A percentile compares a stretch with the other conserved stretches of the same genome.
phyloP scores from a whole-genome alignment of 1,140 invertebrate species.

The Saccostrea cuccullata region DNA sequence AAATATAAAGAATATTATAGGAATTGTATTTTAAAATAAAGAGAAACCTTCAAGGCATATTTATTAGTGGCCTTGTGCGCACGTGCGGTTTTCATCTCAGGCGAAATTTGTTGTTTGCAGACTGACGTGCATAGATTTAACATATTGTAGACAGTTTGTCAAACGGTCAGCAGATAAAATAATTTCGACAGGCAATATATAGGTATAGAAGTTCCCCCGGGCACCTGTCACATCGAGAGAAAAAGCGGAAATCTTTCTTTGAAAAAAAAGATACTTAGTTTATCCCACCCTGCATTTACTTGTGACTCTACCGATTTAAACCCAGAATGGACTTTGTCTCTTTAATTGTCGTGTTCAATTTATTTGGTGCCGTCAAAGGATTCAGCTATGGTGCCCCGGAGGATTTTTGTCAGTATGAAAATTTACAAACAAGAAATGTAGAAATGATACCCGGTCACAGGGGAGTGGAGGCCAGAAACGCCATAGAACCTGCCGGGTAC shows the following conservation, averaged over 20 bases:
- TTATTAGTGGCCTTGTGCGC: background rate
- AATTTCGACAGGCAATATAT: constrained; percentile 23
- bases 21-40: background rate
- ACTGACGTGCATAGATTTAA: background rate
- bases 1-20: background rate
- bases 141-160: constrained; percentile 14
- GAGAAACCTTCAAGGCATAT: background rate
- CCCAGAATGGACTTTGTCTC: background rate
- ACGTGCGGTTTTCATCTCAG: background rate
- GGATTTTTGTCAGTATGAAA: constrained; percentile 40
- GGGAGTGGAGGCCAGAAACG: constrained; percentile 4
- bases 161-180: constrained; percentile 27
- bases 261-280: constrained; percentile 2
- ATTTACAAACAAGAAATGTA: constrained; percentile 38
- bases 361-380: background rate
- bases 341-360: background rate
- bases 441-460: constrained; percentile 43
- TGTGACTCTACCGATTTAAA: background rate
- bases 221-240: background rate
- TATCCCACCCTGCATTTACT: background rate
- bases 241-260: background rate
- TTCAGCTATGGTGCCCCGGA: constrained; percentile 41
- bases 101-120: background rate
- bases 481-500: background rate
- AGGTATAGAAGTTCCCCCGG: constrained; percentile 6